A percentile compares a stretch with the other conserved stretches of the same genome.
Conservation (phyloP, 2,888 invertebrate genomes). For the Ophraella communa region DNA sequence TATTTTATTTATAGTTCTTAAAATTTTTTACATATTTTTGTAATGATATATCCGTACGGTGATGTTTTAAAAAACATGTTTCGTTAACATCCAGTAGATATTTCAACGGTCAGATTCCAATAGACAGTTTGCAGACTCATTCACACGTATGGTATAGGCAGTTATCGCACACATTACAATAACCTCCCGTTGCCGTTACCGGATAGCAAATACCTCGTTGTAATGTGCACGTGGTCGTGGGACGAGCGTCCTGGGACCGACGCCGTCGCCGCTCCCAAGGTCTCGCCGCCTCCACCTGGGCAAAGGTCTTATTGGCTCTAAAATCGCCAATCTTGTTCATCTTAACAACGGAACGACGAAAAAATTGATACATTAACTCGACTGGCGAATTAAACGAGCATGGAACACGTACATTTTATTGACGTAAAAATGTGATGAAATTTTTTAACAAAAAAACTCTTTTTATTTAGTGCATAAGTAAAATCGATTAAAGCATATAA, state of each 20-base stretch:
- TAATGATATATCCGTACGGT: too few species aligned
- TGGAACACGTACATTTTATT: neutral
- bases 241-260: conserved; percentile 54
- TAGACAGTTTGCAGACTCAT: neutral
- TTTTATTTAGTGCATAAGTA: too few species aligned
- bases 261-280: conserved; percentile 33
- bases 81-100: neutral
- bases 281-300: conserved; percentile 44
- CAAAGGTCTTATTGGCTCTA: conserved; percentile 49
- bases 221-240: conserved; percentile 56
- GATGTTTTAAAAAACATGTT: neutral
- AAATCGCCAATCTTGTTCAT: conserved; percentile 52
- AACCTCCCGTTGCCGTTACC: conserved; percentile 43
- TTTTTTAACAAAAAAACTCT: too few species aligned
- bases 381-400: neutral
- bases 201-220: conserved; percentile 52
- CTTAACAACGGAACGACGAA: conserved; percentile 23
- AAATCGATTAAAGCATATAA: too few species aligned
- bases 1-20: too few species aligned
- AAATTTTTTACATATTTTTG: too few species aligned
- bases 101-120: neutral
- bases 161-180: conserved; percentile 54
- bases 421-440: neutral
- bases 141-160: conserved; percentile 40
- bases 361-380: conserved; percentile 5